A percentile compares a stretch with the other conserved stretches of the same genome.
These are phyloP conservation scores for Cheirogaleus major DNA, from an alignment of 2,797 vertebrate genomes.

Conservation along the genomic window DNA sequence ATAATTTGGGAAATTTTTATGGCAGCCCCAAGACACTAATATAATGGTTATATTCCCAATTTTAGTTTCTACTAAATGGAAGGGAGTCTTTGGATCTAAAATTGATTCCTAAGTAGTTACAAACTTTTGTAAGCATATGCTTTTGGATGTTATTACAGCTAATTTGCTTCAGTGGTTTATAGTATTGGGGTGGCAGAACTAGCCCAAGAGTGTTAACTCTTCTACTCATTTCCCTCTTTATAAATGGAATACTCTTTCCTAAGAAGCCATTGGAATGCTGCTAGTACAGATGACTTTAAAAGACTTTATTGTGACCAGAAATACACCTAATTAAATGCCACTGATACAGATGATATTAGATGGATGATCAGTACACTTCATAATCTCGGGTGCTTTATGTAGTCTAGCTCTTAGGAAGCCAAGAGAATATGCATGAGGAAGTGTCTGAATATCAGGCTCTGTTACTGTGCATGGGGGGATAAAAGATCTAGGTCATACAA, in stretches of 20 bases:
- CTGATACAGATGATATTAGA: neutral
- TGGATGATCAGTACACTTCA: neutral
- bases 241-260: neutral
- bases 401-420: neutral
- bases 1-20: neutral
- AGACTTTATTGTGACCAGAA: neutral
- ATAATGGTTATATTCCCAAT: neutral
- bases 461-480: neutral
- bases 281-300: neutral
- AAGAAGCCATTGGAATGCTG: neutral
- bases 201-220: neutral
- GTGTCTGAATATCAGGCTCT: neutral
- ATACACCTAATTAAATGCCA: neutral
- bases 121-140: neutral
- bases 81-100: neutral
- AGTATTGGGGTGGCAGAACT: neutral
- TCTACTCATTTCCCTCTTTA: neutral
- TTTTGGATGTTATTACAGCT: neutral
- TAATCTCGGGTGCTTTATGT: neutral
- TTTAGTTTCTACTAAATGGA: neutral
- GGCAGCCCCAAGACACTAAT: neutral
- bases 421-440: neutral
- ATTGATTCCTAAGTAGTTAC: neutral
- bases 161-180: neutral
- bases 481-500: neutral